Conservation (phyloP, 2,797 vertebrate species). For the Poeciliopsis presidionis region DNA sequence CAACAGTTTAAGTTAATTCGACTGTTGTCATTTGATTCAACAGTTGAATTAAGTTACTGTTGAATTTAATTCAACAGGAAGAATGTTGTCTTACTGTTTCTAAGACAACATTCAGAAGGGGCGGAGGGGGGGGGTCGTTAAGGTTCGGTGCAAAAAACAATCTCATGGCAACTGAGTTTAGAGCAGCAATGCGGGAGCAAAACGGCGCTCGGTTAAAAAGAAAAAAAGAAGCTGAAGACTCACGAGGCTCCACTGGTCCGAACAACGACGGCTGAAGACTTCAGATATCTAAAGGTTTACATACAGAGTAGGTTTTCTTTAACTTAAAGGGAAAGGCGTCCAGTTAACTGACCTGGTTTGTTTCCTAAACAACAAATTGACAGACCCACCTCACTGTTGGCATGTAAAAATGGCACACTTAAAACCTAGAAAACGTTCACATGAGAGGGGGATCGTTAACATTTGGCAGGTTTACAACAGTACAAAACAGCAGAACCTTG, state of each 20-base stretch:
- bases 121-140: neutral
- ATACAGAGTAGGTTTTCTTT: conserved; percentile 5
- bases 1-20: too few species aligned
- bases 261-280: conserved; percentile 5
- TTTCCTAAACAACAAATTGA: neutral
- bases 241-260: conserved; percentile 12
- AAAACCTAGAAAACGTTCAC: conserved; percentile 29
- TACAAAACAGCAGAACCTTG: conserved; percentile 42
- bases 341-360: neutral
- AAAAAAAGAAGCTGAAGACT: neutral
- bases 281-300: conserved; percentile 12
- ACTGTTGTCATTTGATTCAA: too few species aligned
- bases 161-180: conserved; percentile 23
- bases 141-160: conserved; percentile 22
- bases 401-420: conserved; percentile 22
- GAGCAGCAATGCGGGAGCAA: conserved; percentile 29
- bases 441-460: conserved; percentile 33
- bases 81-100: conserved; percentile 25
- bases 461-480: conserved; percentile 58
- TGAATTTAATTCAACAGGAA: too few species aligned
- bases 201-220: conserved; percentile 1
- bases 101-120: conserved; percentile 19
- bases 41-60: too few species aligned
- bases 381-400: neutral
- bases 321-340: conserved; percentile 3